Base-by-base conservation (phyloP, 2,113 vertebrate species). In the Neogobius melanostomus region DNA sequence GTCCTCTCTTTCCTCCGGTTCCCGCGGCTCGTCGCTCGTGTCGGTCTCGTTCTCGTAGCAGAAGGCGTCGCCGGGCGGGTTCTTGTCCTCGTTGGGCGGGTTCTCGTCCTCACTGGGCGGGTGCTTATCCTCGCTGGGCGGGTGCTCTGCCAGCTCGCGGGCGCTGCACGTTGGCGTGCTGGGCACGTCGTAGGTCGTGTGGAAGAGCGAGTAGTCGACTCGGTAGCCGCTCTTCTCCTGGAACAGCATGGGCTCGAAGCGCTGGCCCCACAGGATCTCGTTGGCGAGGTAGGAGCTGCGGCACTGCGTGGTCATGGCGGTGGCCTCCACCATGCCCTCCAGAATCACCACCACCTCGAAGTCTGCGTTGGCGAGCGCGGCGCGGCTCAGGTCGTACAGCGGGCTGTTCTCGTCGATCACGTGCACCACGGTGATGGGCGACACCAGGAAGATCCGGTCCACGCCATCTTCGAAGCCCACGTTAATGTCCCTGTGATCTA, bases 321-420 rank as follows among this genome's bases (percentile, higher is more conserved):
- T 99, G 5, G 97, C 97, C 85, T 99, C 97, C 45, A 99, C 97
- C 96, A 98, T 98, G 64, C 97, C 97, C 82, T 99, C 97, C 11
- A 99, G 85, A 52, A 99, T 99, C 10, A 99, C 97, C 1, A 99
- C 96, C 1, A 99, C 97, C 88, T 99, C 97, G 76, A 98, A 97
- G 85, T 97, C 95, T 1, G 96, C 93, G 0, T 92, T 95, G 85
- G 98, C 96, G 82, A 99, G 86, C 80, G 96, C 95, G 80, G 94
- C 95, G 44, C 95, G 98, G 88, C 92, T 96, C 90, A 98, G 84
- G 74, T 97, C 95, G 1, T 95, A 98, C 70, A 99, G 86, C 8
- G 97, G 97, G 49, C 97, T 99, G 86, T 98, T 95, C 82, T 98
- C 96, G 0, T 98, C 95, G 12, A 99, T 99, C 84, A 98, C 95